Conservation (phyloP, 2,113 vertebrate species). For the Hippocampus zosterae region DNA sequence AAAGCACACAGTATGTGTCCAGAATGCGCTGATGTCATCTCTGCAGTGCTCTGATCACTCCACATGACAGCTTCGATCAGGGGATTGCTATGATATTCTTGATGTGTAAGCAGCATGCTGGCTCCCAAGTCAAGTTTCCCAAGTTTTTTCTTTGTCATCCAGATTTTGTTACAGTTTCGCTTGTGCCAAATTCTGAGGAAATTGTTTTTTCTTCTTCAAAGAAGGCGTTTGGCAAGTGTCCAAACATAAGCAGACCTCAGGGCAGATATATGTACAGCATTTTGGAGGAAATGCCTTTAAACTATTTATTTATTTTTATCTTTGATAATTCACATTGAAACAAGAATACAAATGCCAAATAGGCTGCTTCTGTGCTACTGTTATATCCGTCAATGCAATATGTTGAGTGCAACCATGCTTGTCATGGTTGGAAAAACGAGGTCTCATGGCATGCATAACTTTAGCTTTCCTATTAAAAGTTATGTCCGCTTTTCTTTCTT, state of each 20-base stretch:
- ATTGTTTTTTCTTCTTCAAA: background rate
- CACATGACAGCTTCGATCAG: background rate
- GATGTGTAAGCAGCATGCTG: too few relatives aligned
- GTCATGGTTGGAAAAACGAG: slow-evolving; percentile 4
- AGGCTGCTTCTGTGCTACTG: slow-evolving; percentile 6
- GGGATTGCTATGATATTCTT: background rate
- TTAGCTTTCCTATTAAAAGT: background rate
- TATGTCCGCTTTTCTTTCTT: background rate
- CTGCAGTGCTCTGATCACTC: too few relatives aligned
- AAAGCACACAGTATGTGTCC: background rate
- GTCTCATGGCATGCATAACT: background rate
- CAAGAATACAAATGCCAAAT: background rate
- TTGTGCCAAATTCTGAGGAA: background rate
- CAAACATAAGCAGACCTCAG: background rate
- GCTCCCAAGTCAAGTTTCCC: too few relatives aligned
- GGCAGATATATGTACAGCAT: background rate
- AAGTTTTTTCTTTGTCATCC: background rate
- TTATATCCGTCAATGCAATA: slow-evolving; percentile 24
- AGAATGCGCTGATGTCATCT: too few relatives aligned
- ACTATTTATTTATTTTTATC: too few relatives aligned
- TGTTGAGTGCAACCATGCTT: slow-evolving; percentile 21
- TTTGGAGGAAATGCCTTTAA: background rate
- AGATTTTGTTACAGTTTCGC: background rate
- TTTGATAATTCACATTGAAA: background rate
- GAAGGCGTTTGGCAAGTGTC: background rate